Conservation (phyloP, 2,888 invertebrate genomes). For the Hydrotaea diabolus region DNA sequence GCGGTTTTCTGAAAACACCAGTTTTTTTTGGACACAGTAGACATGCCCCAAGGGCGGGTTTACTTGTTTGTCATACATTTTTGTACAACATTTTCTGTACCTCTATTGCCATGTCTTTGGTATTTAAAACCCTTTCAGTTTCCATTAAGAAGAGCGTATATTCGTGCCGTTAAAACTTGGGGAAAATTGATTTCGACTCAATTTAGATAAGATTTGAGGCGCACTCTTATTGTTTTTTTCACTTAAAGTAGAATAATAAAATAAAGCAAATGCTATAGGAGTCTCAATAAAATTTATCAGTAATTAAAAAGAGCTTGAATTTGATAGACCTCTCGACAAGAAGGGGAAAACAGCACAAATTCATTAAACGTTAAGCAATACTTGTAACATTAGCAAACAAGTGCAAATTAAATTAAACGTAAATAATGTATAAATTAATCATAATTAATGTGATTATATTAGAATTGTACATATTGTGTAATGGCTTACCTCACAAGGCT, state of each 20-base stretch:
- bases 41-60: no score
- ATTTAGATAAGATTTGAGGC: background rate
- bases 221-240: background rate
- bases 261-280: background rate
- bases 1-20: no score
- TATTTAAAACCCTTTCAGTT: no score
- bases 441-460: background rate
- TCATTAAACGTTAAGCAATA: background rate
- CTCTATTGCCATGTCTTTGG: no score
- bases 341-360: background rate
- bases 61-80: no score
- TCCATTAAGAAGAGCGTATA: no score
- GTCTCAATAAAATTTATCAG: background rate
- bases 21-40: no score
- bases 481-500: background rate
- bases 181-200: no score
- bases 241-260: background rate
- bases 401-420: background rate
- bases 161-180: no score
- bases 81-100: no score
- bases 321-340: background rate
- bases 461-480: background rate
- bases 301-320: background rate
- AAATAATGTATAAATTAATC: slow-evolving; percentile 16
- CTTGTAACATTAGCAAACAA: background rate